Evolutionary conservation across 2,797 vertebrate genomes (phyloP), one percentile per base, ranked within the genome.

Genomic region (Neosilurus hyrtlii): DNA sequence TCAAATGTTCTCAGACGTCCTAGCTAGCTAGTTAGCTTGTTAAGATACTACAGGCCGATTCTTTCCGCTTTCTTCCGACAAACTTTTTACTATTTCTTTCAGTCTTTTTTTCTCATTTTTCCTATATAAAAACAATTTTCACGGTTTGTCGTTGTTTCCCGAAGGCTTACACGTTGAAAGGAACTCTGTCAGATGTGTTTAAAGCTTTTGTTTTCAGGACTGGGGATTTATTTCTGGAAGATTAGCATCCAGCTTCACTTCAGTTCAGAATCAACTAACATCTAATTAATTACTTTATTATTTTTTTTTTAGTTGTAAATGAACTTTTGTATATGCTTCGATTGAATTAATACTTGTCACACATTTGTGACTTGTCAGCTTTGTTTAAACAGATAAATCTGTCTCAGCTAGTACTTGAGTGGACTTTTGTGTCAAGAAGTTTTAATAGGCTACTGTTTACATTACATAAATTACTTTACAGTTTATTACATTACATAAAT

Each of bases 21-120:
- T 20, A 30, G 61, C 61, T 79, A 52, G 76, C 61, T 52, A 7
- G 59, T 79, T 79, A 79, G 76, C 76, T 26, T 20, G 43, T 65
- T 18, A 18, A 14, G 14, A 37, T 30, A 30, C 2, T 5, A 30
- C n/a, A 43, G 79, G 79, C 79, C 79, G 52, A 56, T 80, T 56
- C 62, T 52, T 52, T 67, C 49, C 77, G 63, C 26, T 20, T 16
- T 66, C 6, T 18, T 22, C 54, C 35, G 37, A 71, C 35, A 81
- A 81, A 72, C 68, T 79, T 68, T 76, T 63, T 63, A 0, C 10
- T 9, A 18, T 11, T 5, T 49, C 8, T 49, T 24, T 26, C 14
- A 61, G 9, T 35, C 20, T 74, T 0, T 56, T 12, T 68, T 3
- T 26, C 9, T 43, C 0, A 30, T 30, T 52, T 52, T 1, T 9